Base-by-base conservation (phyloP, 2,113 vertebrate species). In the Manacus vitellinus region DNA sequence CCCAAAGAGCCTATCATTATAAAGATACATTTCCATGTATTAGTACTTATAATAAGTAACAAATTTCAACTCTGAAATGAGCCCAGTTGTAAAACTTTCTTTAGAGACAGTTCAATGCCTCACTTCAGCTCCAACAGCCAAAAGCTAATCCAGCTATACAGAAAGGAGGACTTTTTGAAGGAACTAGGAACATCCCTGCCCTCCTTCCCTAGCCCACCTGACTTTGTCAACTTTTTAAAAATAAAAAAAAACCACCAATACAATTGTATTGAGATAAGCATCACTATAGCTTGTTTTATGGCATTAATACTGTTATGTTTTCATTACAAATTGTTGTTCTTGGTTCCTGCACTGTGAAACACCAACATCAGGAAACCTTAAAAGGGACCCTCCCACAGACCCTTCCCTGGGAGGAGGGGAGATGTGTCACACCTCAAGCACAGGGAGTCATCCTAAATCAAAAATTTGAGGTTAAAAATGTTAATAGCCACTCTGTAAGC, bases 161-260 rank as follows among this genome's bases (percentile, higher is more conserved):
- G 17, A n/a, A 49, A 86, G 27, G 5, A 43, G 2, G 5, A 35
- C 2, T 21, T 12, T 63, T 35, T 0, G 0, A 49, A 66, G 33
- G 10, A n/a, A 46, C n/a, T 10, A 23, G 59, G 23, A 81, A 37
- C 27, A 70, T 6, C 46, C 39, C 18, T 20, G 25, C 12, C 10
- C 22, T 28, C 27, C 24, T 28, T 31, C 24, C 12, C 52, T 30
- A 77, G n/a, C 15, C 39, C 27, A 33, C 23, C 3, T 4, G 35
- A 46, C 35, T 59, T 59, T 47, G 18, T 4, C 41, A 70, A 9
- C 7, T 14, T 71, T 11, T 47, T 41, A 8, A 44, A 70, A 62
- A 67, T 4, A 5, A 20, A 49, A 25, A 68, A 65, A 41, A 12
- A 12, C 4, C 39, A 41, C 39, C 39, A 41, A 41, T 41, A 41